Percentiles rank a stretch among this genome's conserved stretches.
Evolutionary conservation across 2,888 invertebrate genomes (phyloP).

Genomic region (Cerceris ruficornis): DNA sequence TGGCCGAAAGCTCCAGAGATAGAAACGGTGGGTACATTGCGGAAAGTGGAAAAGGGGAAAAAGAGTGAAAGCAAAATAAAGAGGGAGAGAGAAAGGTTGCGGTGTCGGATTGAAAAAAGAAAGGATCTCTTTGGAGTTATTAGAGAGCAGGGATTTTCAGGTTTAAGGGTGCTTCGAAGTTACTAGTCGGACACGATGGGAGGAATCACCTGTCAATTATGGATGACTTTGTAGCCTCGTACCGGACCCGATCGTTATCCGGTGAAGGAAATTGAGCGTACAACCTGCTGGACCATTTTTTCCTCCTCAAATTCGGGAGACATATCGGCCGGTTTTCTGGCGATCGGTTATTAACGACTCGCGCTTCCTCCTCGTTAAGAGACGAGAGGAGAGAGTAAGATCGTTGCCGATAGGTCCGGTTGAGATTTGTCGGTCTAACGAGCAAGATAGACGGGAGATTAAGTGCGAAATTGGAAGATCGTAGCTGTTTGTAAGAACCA

Average conservation of each 20-base stretch:
- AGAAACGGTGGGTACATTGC: not conserved
- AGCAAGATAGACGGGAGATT: constrained; percentile 41
- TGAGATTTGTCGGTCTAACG: constrained; percentile 22
- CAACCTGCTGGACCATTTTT: constrained; percentile 10
- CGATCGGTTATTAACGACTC: constrained; percentile 46
- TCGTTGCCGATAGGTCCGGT: constrained; percentile 37
- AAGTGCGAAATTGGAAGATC: constrained; percentile 29
- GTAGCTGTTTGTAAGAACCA: constrained; percentile 7
- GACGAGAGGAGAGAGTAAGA: constrained; percentile 19
- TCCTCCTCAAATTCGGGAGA: constrained; percentile 39
- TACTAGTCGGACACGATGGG: constrained; percentile 34
- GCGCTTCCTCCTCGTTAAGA: constrained; percentile 47
- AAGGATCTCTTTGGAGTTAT: constrained; percentile 63
- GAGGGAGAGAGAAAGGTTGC: constrained; percentile 13
- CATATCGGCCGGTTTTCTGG: constrained; percentile 26
- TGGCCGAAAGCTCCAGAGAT: not conserved
- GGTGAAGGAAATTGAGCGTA: constrained; percentile 64
- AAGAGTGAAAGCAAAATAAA: constrained; percentile 27
- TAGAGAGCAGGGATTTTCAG: constrained; percentile 56
- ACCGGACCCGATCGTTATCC: constrained; percentile 67
- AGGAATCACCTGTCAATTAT: constrained; percentile 76
- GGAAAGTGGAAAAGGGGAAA: constrained; percentile 7
- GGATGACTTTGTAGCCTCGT: constrained; percentile 44
- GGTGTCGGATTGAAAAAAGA: constrained; percentile 2
- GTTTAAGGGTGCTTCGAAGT: constrained; percentile 48